Base-by-base conservation (phyloP, 2,113 vertebrate genomes). In the Gavia stellata region DNA sequence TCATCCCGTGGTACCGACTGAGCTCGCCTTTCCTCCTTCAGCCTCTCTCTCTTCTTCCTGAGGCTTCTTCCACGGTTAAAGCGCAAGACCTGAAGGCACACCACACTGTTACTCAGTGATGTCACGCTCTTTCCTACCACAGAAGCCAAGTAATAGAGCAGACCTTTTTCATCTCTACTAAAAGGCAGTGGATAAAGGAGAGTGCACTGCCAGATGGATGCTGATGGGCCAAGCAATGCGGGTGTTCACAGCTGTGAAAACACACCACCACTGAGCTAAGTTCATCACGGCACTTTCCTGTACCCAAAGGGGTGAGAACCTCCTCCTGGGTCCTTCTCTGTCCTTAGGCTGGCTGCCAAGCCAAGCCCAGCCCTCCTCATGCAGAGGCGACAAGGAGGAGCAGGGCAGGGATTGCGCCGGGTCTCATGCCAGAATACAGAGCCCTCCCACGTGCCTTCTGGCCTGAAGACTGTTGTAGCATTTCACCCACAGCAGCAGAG, bases 1-100 rank as follows among this genome's bases (percentile, higher is more conserved):
- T 99, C 98, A 65, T 99, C 99, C 88, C 99, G 98, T 61, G 99
- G 99, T n/a, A 99, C 99, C 0, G 99, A 99, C 98, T 99, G 99
- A 68, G 99, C 99, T 91, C 99, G 97, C 74, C 99, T 98, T 88
- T 99, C 99, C 49, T 99, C 98, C 97, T 99, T 99, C 94, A 99
- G 98, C 88, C 97, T 99, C 83, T 99, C 99, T 82, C 99, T 99
- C 96, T 98, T 99, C 97, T 99, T 99, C 97, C 99, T 98, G 95
- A 99, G 98, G 95, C 98, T 99, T 97, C 99, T 98, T 85, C 99
- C 99, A 58, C 99, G 99, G 91, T 98, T 98, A 90, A 99, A 99
- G 90, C 98, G 99, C 23, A 99, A 98, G 63, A 99, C 98, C 99
- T 99, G 95, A 91, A 68, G 86, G 42, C 85, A 97, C 86, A 96